Evolutionary conservation across 2,797 vertebrate genomes (phyloP).

Genomic region (Helostoma temminkii): DNA sequence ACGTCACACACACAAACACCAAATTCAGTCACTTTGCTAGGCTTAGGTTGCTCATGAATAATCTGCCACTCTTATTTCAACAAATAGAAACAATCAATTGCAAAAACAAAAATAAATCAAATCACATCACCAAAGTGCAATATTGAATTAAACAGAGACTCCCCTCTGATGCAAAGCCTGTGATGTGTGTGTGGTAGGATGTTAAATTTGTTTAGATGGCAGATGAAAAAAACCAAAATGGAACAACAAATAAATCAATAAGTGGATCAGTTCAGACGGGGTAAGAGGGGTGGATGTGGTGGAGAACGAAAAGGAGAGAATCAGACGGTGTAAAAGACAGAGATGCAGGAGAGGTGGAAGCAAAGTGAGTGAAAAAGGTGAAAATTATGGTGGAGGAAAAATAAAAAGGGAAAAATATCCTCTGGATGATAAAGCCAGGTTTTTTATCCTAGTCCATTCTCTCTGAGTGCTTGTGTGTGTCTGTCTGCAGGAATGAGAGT

Average conservation of each 20-base stretch:
- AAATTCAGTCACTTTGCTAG: conserved; percentile 49
- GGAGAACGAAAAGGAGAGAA: background rate
- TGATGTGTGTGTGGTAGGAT: conserved; percentile 43
- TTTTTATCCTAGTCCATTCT: conserved; percentile 74
- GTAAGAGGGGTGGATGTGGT: conserved; percentile 25
- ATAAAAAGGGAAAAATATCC: conserved; percentile 42
- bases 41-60: conserved; percentile 40
- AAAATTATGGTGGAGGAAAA: conserved; percentile 54
- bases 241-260: conserved; percentile 60
- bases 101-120: conserved; percentile 4
- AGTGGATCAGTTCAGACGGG: conserved; percentile 47
- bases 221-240: conserved; percentile 39
- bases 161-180: conserved; percentile 53
- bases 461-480: conserved; percentile 76
- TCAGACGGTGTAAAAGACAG: conserved; percentile 9
- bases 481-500: conserved; percentile 65
- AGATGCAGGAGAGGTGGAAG: conserved; percentile 42
- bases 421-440: conserved; percentile 52
- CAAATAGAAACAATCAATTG: conserved; percentile 24
- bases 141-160: conserved; percentile 48
- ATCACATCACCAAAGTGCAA: conserved; percentile 42
- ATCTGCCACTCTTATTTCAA: conserved; percentile 15
- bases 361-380: conserved; percentile 49
- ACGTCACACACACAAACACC: conserved; percentile 36
- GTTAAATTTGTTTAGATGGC: conserved; percentile 30